phyloP scores from a whole-genome alignment of 2,797 vertebrate species.

The Tenualosa thibaudeaui region DNA sequence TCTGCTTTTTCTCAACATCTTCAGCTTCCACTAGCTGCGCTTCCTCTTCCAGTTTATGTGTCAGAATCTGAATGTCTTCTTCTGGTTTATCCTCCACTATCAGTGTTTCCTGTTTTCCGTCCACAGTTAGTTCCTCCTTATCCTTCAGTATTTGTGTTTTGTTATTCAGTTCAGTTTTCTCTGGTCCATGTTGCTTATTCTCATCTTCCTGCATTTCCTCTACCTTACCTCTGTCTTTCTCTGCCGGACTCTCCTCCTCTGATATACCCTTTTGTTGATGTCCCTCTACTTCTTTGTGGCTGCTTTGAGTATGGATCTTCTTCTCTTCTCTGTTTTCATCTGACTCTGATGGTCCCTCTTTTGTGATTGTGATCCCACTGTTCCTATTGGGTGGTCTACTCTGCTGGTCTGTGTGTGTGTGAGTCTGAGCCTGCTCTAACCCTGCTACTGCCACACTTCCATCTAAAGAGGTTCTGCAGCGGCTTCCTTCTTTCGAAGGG shows the following conservation, averaged over 20 bases:
- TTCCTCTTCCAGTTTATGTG: slow-evolving; percentile 30
- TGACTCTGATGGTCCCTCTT: background rate
- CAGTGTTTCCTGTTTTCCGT: slow-evolving; percentile 30
- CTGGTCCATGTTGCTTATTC: background rate
- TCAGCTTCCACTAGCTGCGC: background rate
- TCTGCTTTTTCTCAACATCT: background rate
- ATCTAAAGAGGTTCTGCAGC: background rate
- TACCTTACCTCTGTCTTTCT: background rate
- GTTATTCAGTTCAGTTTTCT: background rate
- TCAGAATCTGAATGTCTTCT: slow-evolving; percentile 22
- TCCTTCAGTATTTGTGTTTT: background rate
- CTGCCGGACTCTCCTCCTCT: slow-evolving; percentile 27
- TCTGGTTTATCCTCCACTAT: slow-evolving; percentile 28
- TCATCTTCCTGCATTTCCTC: background rate
- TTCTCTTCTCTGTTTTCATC: background rate
- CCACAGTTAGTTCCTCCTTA: background rate
- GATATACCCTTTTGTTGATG: background rate
- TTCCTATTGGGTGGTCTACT: background rate
- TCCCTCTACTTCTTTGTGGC: background rate
- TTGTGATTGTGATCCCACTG: background rate
- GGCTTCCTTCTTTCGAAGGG: background rate
- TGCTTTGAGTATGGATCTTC: background rate
- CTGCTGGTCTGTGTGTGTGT: background rate
- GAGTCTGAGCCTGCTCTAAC: slow-evolving; percentile 21
- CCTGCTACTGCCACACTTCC: background rate